These are phyloP conservation scores for Scatophagus argus DNA, from an alignment of 2,113 vertebrate species.

Conservation along the genomic window DNA sequence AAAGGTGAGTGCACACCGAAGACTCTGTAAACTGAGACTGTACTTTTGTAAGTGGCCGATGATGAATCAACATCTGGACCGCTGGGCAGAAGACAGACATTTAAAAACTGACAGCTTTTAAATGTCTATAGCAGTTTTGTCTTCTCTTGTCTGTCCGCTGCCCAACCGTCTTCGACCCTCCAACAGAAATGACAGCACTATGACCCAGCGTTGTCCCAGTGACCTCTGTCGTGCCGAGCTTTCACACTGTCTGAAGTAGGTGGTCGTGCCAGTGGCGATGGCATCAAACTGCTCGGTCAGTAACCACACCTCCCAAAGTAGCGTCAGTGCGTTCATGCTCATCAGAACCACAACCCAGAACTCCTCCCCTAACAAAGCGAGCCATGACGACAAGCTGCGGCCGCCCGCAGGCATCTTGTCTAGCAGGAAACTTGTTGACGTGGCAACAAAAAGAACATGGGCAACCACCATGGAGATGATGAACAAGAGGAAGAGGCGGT, in stretches of 20 bases:
- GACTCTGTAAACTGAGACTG: slow-evolving; percentile 27
- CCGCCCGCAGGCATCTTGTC: slow-evolving; percentile 28
- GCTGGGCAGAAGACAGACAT: not conserved
- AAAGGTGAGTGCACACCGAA: slow-evolving; percentile 20
- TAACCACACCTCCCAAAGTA: slow-evolving; percentile 84
- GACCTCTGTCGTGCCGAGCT: slow-evolving; percentile 48
- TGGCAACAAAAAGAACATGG: slow-evolving; percentile 73
- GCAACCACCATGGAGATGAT: slow-evolving; percentile 75
- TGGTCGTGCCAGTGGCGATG: slow-evolving; percentile 81
- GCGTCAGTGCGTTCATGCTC: slow-evolving; percentile 77
- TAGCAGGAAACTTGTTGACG: slow-evolving; percentile 68
- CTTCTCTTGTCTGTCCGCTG: slow-evolving; percentile 30
- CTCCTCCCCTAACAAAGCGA: slow-evolving; percentile 69
- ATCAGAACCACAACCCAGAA: slow-evolving; percentile 81
- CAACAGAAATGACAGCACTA: slow-evolving; percentile 77
- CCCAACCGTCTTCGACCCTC: slow-evolving; percentile 71
- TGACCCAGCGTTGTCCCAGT: slow-evolving; percentile 61
- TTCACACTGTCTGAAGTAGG: slow-evolving; percentile 74
- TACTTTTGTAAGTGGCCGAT: slow-evolving; percentile 3
- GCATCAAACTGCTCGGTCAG: slow-evolving; percentile 82
- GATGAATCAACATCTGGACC: not conserved
- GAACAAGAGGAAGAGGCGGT: slow-evolving; percentile 84
- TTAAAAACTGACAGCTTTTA: slow-evolving; percentile 52
- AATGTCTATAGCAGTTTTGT: slow-evolving; percentile 70
- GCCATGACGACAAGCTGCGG: slow-evolving; percentile 53